Conservation (phyloP, 2,113 vertebrate species). For the Girardinichthys multiradiatus region DNA sequence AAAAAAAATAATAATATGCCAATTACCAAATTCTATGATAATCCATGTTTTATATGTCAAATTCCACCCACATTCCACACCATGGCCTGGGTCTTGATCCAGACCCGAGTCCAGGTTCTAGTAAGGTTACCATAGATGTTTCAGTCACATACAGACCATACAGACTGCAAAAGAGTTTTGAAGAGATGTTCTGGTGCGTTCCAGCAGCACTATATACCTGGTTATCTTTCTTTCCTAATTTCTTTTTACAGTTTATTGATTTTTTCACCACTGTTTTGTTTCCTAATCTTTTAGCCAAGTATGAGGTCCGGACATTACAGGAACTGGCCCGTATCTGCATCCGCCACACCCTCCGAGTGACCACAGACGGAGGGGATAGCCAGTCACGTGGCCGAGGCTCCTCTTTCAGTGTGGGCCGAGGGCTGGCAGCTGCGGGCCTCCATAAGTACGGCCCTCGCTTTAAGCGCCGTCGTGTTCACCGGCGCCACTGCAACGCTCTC, state of each 20-base stretch:
- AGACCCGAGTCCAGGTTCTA: too few species aligned
- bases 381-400: constrained; percentile 64
- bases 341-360: constrained; percentile 87
- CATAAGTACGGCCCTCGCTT: constrained; percentile 86
- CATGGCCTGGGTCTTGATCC: too few species aligned
- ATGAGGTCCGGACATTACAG: constrained; percentile 90
- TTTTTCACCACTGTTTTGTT: background rate
- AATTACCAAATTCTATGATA: too few species aligned
- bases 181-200: too few species aligned
- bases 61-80: too few species aligned
- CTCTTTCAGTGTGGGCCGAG: constrained; percentile 76
- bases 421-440: constrained; percentile 66
- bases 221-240: too few species aligned
- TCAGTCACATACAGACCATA: too few species aligned
- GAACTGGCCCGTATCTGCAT: constrained; percentile 93
- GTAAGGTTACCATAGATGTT: too few species aligned
- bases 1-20: too few species aligned
- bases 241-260: background rate
- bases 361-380: constrained; percentile 55
- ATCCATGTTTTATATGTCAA: too few species aligned
- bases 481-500: constrained; percentile 89
- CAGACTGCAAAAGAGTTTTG: too few species aligned
- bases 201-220: too few species aligned
- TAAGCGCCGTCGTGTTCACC: constrained; percentile 86
- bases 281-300: constrained; percentile 79